Percentiles rank a stretch among this genome's conserved stretches.
Conservation (phyloP, 2,888 invertebrate species). For the Osmoderma eremita region DNA sequence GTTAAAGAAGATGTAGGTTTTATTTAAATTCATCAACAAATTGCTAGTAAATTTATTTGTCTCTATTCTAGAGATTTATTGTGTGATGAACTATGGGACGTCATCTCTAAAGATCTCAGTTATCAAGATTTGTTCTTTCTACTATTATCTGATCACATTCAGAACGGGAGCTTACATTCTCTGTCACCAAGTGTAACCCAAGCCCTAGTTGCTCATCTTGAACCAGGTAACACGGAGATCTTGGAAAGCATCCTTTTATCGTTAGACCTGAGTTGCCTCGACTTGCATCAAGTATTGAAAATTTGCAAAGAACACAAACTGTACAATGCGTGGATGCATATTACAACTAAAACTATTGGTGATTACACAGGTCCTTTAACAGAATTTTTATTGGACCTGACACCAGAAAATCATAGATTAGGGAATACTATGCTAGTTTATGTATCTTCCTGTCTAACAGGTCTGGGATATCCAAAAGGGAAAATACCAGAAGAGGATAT, state of each 20-base stretch:
- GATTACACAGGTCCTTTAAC: conserved; percentile 81
- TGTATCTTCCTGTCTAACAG: conserved; percentile 87
- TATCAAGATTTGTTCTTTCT: conserved; percentile 70
- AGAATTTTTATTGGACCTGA: conserved; percentile 70
- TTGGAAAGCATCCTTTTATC: conserved; percentile 78
- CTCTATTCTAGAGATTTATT: conserved; percentile 65
- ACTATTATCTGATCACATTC: conserved; percentile 76
- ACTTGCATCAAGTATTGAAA: conserved; percentile 77
- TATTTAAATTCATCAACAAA: not conserved
- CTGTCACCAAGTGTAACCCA: conserved; percentile 79
- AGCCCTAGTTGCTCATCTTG: conserved; percentile 76
- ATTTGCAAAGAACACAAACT: conserved; percentile 68
- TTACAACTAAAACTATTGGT: conserved; percentile 79
- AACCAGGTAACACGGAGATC: conserved; percentile 68
- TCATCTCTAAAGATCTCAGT: conserved; percentile 64
- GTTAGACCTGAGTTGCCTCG: conserved; percentile 78
- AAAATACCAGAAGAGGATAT: conserved; percentile 73
- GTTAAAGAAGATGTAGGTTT: conserved; percentile 66
- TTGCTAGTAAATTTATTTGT: conserved; percentile 2
- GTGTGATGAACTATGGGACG: conserved; percentile 74
- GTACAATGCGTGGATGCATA: conserved; percentile 78
- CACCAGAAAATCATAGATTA: conserved; percentile 67
- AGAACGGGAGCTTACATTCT: conserved; percentile 69
- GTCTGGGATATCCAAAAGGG: conserved; percentile 83
- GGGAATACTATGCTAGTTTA: conserved; percentile 89